Evolutionary conservation across 2,888 invertebrate genomes (phyloP).

Genomic region (Tineola bisselliella): DNA sequence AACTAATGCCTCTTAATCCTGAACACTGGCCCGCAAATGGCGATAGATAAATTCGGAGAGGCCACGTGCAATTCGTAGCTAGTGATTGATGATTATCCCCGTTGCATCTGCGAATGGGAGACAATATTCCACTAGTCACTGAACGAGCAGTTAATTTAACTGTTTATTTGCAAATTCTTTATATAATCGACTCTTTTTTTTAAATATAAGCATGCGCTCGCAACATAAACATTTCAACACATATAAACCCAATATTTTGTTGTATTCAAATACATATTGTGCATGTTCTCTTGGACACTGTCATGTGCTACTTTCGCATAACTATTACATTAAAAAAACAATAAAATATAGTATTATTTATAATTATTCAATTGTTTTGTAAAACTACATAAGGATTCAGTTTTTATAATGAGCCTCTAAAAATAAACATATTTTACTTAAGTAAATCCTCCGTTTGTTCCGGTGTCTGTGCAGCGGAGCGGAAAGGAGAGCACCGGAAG

Average conservation of each 20-base stretch:
- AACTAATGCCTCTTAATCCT: slow-evolving; percentile 62
- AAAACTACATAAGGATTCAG: neutral
- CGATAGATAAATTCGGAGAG: slow-evolving; percentile 49
- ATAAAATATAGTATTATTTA: too few species aligned
- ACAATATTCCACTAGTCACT: neutral
- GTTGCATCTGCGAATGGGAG: slow-evolving; percentile 33
- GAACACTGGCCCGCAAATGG: slow-evolving; percentile 45
- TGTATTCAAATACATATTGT: too few species aligned
- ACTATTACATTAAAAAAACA: too few species aligned
- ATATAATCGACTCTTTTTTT: neutral
- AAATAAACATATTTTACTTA: slow-evolving; percentile 32
- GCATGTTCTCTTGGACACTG: too few species aligned
- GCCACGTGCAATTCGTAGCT: slow-evolving; percentile 46
- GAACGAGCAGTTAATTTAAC: slow-evolving; percentile 10
- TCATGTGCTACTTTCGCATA: too few species aligned
- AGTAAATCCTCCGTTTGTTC: slow-evolving; percentile 51
- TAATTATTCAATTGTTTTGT: too few species aligned
- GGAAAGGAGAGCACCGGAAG: slow-evolving; percentile 49
- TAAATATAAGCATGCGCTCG: too few species aligned
- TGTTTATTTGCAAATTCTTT: neutral
- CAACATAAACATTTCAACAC: too few species aligned
- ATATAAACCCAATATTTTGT: too few species aligned
- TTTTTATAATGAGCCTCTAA: neutral
- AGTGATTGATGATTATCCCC: slow-evolving; percentile 61
- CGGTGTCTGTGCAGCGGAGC: slow-evolving; percentile 46